Evolutionary conservation across 2,888 invertebrate genomes (phyloP).

Genomic region (Apodemia mormo): DNA sequence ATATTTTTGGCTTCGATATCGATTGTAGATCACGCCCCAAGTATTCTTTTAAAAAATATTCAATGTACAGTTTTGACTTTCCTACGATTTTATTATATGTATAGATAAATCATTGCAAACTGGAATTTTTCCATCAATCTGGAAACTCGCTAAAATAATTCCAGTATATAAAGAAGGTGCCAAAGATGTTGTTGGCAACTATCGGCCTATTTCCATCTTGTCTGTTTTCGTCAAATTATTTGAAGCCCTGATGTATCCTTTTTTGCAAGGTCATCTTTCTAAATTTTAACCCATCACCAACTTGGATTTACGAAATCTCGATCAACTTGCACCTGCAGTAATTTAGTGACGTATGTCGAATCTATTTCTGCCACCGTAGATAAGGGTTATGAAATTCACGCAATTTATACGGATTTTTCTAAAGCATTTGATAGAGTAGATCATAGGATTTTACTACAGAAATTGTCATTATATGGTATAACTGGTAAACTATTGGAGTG

Average conservation of each 20-base stretch:
- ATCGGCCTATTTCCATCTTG: not conserved
- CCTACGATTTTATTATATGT: no score
- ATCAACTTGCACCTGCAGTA: slow-evolving; percentile 33
- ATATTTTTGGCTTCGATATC: no score
- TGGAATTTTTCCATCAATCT: slow-evolving; percentile 14
- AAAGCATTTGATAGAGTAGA: slow-evolving; percentile 30
- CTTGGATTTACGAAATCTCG: slow-evolving; percentile 29
- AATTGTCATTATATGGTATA: slow-evolving; percentile 17
- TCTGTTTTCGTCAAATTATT: slow-evolving; percentile 16
- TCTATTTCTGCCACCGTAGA: slow-evolving; percentile 28
- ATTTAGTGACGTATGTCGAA: slow-evolving; percentile 26
- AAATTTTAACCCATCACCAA: slow-evolving; percentile 14
- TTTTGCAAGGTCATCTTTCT: not conserved
- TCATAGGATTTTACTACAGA: slow-evolving; percentile 26
- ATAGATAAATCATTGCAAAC: slow-evolving; percentile 21
- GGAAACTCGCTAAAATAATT: slow-evolving; percentile 16
- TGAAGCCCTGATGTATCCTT: slow-evolving; percentile 4
- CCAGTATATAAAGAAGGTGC: slow-evolving; percentile 5
- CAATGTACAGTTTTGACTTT: no score
- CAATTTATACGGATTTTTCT: slow-evolving; percentile 27
- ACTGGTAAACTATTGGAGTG: slow-evolving; percentile 1
- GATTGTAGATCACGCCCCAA: no score
- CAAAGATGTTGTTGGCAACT: slow-evolving; percentile 10
- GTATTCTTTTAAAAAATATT: no score
- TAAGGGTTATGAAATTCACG: slow-evolving; percentile 24